Conservation (phyloP, 2,113 vertebrate genomes). For the Strix uralensis region DNA sequence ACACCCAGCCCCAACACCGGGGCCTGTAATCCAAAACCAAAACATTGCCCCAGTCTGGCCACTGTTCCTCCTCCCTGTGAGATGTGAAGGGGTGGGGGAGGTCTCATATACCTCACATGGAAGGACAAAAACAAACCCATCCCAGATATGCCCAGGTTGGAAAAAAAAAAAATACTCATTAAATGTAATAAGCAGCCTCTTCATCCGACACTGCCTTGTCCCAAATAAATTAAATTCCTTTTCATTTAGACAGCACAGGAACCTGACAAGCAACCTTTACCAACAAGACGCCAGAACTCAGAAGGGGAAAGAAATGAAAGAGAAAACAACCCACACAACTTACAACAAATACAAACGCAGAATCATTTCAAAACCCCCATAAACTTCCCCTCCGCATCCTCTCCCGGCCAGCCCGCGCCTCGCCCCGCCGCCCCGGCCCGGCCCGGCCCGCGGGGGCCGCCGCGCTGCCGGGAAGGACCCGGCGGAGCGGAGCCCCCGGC, state of each 20-base stretch:
- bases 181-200: conserved; percentile 81
- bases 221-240: conserved; percentile 88
- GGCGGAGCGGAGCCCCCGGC: background rate
- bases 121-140: conserved; percentile 74
- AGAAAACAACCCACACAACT: conserved; percentile 65
- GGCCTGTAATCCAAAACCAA: conserved; percentile 27
- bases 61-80: background rate
- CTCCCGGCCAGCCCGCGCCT: background rate
- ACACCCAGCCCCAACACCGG: background rate
- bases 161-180: conserved; percentile 71
- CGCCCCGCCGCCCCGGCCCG: background rate
- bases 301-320: conserved; percentile 62
- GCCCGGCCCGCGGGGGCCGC: background rate
- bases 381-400: conserved; percentile 67
- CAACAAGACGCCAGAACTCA: conserved; percentile 61
- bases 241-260: conserved; percentile 79
- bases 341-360: conserved; percentile 35
- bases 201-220: conserved; percentile 80
- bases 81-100: conserved; percentile 10
- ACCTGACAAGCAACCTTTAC: conserved; percentile 79
- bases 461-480: background rate
- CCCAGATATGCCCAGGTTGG: conserved; percentile 73
- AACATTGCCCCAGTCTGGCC: background rate
- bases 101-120: conserved; percentile 48
- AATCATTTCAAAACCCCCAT: conserved; percentile 63